Conservation (phyloP, 35 echinoderm and acorn worm genomes). For the Eucidaris tribuloides region DNA sequence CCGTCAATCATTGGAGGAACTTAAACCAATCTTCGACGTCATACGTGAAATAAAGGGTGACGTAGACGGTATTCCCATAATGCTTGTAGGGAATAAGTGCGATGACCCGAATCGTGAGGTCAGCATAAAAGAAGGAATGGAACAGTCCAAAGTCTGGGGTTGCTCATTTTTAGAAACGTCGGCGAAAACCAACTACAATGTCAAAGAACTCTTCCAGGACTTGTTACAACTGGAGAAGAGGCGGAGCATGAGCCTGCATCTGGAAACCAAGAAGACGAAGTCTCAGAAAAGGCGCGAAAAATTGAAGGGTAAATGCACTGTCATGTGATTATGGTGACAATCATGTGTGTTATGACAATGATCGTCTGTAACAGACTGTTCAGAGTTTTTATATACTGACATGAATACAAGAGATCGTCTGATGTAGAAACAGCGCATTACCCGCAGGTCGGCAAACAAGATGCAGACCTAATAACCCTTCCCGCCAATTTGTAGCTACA, state of each 20-base stretch:
- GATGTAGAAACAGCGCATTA: too few relatives aligned
- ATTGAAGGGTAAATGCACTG: constrained; percentile 93
- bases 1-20: constrained; percentile 95
- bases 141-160: constrained; percentile 80
- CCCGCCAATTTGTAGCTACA: too few relatives aligned
- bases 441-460: too few relatives aligned
- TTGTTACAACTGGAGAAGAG: constrained; percentile 94
- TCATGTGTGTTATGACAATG: too few relatives aligned
- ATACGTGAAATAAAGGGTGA: constrained; percentile 99
- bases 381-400: too few relatives aligned
- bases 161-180: constrained; percentile 97
- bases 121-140: constrained; percentile 85
- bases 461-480: too few relatives aligned
- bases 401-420: too few relatives aligned
- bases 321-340: too few relatives aligned
- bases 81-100: constrained; percentile 98
- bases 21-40: constrained; percentile 91
- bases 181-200: constrained; percentile 99
- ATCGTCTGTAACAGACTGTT: too few relatives aligned
- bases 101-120: constrained; percentile 94
- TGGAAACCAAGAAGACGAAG: constrained; percentile 98
- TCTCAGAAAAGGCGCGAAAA: constrained; percentile 97
- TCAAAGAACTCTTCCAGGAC: constrained; percentile 99
- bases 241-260: constrained; percentile 94
- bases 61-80: constrained; percentile 93